phyloP scores from a whole-genome alignment of 2,113 vertebrate genomes.

The Campylorhamphus procurvoides region DNA sequence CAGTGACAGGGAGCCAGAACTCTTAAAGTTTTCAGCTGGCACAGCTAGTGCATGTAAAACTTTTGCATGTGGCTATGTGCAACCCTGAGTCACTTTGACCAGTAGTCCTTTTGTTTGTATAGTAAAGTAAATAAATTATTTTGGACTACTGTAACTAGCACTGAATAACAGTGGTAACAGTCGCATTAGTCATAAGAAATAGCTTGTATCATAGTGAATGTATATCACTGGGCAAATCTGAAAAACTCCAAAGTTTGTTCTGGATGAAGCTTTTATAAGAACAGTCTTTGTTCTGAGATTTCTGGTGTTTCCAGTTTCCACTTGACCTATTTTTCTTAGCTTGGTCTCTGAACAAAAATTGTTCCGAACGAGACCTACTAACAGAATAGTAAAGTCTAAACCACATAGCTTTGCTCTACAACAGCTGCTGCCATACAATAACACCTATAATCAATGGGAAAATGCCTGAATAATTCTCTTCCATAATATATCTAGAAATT shows the following conservation, averaged over 20 bases:
- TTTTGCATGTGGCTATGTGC: background rate
- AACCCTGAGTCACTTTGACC: background rate
- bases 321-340: conserved; percentile 19
- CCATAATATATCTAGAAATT: background rate
- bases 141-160: background rate
- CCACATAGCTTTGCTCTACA: background rate
- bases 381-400: background rate
- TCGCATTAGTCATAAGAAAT: background rate
- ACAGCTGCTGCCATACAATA: background rate
- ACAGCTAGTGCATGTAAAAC: background rate
- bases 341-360: background rate
- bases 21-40: background rate
- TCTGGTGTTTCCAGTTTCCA: conserved; percentile 5
- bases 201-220: background rate
- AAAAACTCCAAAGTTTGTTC: background rate
- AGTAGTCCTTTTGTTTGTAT: background rate
- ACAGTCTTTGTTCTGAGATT: background rate
- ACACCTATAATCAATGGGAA: background rate
- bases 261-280: background rate
- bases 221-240: background rate
- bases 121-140: background rate
- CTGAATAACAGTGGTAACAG: background rate
- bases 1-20: background rate
- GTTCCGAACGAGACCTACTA: background rate
- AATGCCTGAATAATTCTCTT: background rate